Evolutionary conservation across 2,113 vertebrate genomes (phyloP).

Genomic region (Phrynosoma platyrhinos): DNA sequence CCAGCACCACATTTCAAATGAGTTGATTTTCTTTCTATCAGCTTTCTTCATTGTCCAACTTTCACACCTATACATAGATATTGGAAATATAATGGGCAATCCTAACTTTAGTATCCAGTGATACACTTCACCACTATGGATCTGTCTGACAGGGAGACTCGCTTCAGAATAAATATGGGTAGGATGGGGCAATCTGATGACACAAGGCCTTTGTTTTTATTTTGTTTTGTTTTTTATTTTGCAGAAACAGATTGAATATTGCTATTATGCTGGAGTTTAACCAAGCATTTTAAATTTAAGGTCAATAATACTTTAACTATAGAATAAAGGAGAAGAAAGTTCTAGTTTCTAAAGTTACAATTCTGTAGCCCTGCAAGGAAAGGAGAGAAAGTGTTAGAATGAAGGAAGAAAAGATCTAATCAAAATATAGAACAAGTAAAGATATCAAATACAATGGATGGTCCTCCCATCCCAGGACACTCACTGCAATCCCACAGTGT

Average conservation of each 20-base stretch:
- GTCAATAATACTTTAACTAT: slow-evolving; percentile 26
- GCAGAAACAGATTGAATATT: neutral
- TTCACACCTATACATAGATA: too few relatives aligned
- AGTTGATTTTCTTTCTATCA: too few relatives aligned
- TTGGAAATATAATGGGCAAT: too few relatives aligned
- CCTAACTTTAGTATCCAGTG: too few relatives aligned
- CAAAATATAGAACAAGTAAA: slow-evolving; percentile 15
- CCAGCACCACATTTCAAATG: too few relatives aligned
- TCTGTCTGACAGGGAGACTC: too few relatives aligned
- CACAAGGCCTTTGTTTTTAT: neutral
- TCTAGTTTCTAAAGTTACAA: slow-evolving; percentile 20
- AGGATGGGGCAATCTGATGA: neutral
- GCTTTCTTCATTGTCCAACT: too few relatives aligned
- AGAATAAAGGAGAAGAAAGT: slow-evolving; percentile 27
- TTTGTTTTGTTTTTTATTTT: neutral
- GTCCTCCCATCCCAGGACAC: neutral
- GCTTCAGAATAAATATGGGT: too few relatives aligned
- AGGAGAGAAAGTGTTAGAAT: neutral
- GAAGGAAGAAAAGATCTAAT: neutral
- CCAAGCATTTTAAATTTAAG: slow-evolving; percentile 5
- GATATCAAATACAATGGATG: neutral
- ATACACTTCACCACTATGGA: too few relatives aligned
- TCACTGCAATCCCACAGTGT: neutral
- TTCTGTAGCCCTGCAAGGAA: neutral
- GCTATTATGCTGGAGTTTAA: neutral